Base-by-base conservation (phyloP, 2,113 vertebrate species). In the Phycodurus eques region DNA sequence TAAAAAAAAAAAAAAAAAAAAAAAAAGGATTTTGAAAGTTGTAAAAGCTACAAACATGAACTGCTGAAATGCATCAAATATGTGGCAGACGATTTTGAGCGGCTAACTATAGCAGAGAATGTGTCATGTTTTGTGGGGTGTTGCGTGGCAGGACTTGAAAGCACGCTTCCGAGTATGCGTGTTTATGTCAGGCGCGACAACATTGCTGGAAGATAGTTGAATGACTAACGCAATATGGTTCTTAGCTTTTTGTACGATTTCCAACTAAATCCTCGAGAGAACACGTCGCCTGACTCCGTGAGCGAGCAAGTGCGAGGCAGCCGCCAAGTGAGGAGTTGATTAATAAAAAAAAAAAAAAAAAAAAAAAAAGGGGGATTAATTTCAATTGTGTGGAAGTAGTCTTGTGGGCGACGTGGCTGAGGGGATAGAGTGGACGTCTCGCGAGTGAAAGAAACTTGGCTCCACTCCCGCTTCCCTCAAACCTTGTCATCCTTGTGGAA, bases 281-380 rank as follows among this genome's bases (percentile, higher is more conserved):
- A 66, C 15, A 66, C 44, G 42, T 47, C 43, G 22, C 64, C 64
- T 66, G 44, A 66, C 44, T 22, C 27, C 43, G 9, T 9, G 43
- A 46, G 63, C 35, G 6, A 27, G 63, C 43, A 46, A 47, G 44
- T 27, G 63, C 9, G 44, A 47, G 43, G 13, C 62, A 44, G 42
- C 43, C n/a, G 64, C 43, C 64, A 66, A 66, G 43, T 47, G 43
- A 56, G 54, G 54, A 56, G 64, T 66, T 47, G 44, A 66, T 66
- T 66, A 47, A 66, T 66, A 44, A 43, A 64, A 44, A 43, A 64
- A 39, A 12, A 39, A 10, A 19, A 20, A 14, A 62, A 62, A 39
- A 20, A 11, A 15, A 20, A 33, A 33, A 3, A 7, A 8, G 39
- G 35, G 42, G 44, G 43, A 31, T 66, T 66, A 17, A 46, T 66